Conservation (phyloP, 2,888 invertebrate species). For the Physocephala rufipes region DNA sequence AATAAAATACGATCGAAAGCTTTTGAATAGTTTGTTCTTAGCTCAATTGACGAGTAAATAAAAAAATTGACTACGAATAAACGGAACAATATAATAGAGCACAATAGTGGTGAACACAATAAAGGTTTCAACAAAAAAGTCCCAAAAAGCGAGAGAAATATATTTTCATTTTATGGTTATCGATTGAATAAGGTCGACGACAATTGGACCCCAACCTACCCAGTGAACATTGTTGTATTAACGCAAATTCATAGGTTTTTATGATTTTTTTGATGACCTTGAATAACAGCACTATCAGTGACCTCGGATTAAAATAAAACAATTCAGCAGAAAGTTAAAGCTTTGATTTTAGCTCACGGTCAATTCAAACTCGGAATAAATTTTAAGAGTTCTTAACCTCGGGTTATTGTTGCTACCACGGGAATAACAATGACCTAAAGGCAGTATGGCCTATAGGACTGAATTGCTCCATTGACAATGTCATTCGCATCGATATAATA, state of each 20-base stretch:
- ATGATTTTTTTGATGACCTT: neutral
- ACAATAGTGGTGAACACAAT: neutral
- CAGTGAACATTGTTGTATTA: neutral
- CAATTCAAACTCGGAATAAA: neutral
- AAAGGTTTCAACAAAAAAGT: neutral
- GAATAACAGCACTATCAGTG: conserved; percentile 6
- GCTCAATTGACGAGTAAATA: too few species aligned
- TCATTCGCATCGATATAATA: too few species aligned
- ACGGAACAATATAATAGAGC: conserved; percentile 2
- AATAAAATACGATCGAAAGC: conserved; percentile 31
- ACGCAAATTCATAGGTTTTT: neutral
- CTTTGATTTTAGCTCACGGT: conserved; percentile 11
- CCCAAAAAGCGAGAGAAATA: neutral
- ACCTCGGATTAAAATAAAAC: neutral
- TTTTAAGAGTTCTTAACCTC: neutral
- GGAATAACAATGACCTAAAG: too few species aligned
- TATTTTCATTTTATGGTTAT: conserved; percentile 7
- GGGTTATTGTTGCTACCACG: too few species aligned
- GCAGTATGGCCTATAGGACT: neutral
- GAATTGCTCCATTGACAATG: too few species aligned
- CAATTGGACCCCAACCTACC: neutral
- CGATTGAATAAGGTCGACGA: neutral
- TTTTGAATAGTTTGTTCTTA: neutral
- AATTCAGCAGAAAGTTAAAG: conserved; percentile 14
- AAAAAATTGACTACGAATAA: neutral